Evolutionary conservation across 2,888 invertebrate genomes (phyloP).

Genomic region (Orchestes rusci): DNA sequence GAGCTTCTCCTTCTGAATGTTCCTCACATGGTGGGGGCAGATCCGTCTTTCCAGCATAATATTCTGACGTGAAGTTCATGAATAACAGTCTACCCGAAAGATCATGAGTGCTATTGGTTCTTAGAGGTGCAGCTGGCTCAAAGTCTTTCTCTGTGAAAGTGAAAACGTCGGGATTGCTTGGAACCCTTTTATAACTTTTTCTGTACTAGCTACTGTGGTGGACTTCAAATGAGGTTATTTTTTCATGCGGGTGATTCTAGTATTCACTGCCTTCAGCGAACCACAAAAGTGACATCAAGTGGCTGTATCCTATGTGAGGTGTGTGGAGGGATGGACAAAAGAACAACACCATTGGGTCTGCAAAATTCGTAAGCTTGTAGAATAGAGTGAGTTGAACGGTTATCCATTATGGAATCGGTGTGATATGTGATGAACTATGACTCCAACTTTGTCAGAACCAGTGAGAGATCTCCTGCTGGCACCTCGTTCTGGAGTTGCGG

Average conservation of each 20-base stretch:
- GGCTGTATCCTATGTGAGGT: not conserved
- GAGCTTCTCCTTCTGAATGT: too few species aligned
- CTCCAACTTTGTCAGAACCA: conserved; percentile 5
- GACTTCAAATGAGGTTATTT: conserved; percentile 4
- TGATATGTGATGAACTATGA: conserved; percentile 4
- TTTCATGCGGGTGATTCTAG: conserved; percentile 4
- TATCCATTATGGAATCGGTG: too few species aligned
- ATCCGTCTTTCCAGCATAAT: too few species aligned
- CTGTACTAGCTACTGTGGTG: not conserved
- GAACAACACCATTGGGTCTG: too few species aligned
- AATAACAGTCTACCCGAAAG: too few species aligned
- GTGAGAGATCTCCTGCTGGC: not conserved
- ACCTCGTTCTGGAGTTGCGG: not conserved
- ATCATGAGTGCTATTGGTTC: too few species aligned
- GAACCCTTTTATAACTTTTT: conserved; percentile 5
- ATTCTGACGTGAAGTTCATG: too few species aligned
- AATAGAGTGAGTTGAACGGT: too few species aligned
- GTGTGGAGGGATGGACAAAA: not conserved
- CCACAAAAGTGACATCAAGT: conserved; percentile 6
- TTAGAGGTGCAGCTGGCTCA: conserved; percentile 1
- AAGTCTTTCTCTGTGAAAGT: not conserved
- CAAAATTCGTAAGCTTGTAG: too few species aligned
- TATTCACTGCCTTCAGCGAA: not conserved
- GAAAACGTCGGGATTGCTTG: not conserved
- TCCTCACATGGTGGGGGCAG: too few species aligned